These are phyloP conservation scores for Syngnathus typhle DNA, from an alignment of 2,113 vertebrate species.

Conservation along the genomic window DNA sequence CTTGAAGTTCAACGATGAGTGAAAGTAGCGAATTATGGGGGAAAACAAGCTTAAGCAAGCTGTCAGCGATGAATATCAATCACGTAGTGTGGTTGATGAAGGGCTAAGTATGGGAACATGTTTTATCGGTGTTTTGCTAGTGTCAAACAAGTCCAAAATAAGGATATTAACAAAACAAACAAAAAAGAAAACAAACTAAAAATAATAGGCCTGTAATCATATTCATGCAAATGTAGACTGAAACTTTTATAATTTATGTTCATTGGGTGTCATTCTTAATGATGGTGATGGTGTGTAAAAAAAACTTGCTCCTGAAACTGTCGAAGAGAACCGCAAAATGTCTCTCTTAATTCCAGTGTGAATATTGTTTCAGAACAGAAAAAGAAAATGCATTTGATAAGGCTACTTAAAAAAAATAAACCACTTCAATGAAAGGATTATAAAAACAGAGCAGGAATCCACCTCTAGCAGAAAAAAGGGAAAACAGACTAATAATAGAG, in stretches of 20 bases:
- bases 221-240: no score
- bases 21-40: constrained; percentile 23
- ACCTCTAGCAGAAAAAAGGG: constrained; percentile 7
- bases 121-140: constrained; percentile 14
- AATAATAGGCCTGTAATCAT: no score
- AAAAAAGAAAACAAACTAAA: neutral
- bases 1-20: constrained; percentile 16
- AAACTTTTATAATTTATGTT: no score
- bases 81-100: constrained; percentile 18
- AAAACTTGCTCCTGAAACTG: no score
- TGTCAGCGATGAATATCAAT: constrained; percentile 35
- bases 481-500: constrained; percentile 36
- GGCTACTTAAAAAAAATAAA: constrained; percentile 9
- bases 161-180: neutral
- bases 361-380: neutral
- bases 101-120: constrained; percentile 34
- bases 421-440: constrained; percentile 10
- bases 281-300: neutral
- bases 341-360: neutral
- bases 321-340: neutral
- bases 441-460: constrained; percentile 3
- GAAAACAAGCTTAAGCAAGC: constrained; percentile 25
- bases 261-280: neutral
- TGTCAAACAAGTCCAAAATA: constrained; percentile 8
- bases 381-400: neutral